These are phyloP conservation scores for Pelecanus crispus DNA, from an alignment of 2,113 vertebrate genomes.

Conservation along the genomic window DNA sequence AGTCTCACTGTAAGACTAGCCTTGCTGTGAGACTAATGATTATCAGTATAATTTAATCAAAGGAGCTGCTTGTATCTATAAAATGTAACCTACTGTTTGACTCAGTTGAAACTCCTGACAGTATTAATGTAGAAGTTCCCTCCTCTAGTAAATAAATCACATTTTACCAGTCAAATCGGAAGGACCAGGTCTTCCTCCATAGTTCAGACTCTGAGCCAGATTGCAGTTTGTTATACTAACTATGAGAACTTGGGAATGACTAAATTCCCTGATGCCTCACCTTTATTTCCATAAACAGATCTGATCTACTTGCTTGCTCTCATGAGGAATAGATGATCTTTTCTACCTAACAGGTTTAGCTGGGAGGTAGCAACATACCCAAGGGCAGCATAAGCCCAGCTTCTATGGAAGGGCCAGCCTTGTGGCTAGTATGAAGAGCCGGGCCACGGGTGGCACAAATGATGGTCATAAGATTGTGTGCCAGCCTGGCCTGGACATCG, in stretches of 20 bases:
- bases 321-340: neutral
- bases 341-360: neutral
- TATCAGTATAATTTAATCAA: neutral
- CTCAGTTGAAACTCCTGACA: neutral
- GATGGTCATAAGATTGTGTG: neutral
- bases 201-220: neutral
- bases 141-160: neutral
- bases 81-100: neutral
- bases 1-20: neutral
- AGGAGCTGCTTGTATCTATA: neutral
- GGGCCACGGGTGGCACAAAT: no score
- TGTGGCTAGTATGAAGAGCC: neutral
- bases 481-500: neutral
- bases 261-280: neutral
- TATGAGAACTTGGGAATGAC: neutral
- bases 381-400: neutral
- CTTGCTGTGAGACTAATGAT: neutral
- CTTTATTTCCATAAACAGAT: neutral
- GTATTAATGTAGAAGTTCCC: neutral
- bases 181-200: neutral
- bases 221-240: neutral
- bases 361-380: neutral
- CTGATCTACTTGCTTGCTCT: neutral
- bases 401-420: neutral
- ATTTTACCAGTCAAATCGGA: neutral